These are phyloP conservation scores for Cryptus viduatorius DNA, from an alignment of 2,888 invertebrate genomes.

Conservation along the genomic window DNA sequence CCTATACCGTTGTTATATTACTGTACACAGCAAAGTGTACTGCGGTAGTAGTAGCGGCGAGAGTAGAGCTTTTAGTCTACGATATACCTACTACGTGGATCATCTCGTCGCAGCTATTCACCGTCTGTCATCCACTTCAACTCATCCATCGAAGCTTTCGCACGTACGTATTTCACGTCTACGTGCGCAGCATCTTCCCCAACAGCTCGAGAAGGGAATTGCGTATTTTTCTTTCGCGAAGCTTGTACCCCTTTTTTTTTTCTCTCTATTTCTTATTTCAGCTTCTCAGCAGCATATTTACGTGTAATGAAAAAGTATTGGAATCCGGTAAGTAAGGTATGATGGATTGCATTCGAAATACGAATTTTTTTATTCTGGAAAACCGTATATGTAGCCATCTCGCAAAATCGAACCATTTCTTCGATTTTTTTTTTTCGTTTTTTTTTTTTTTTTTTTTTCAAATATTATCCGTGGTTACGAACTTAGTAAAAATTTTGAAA, in stretches of 20 bases:
- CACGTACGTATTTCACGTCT: neutral
- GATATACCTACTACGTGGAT: slow-evolving; percentile 12
- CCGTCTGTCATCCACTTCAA: slow-evolving; percentile 29
- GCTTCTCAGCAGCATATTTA: neutral
- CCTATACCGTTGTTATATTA: slow-evolving; percentile 10
- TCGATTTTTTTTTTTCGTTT: no score
- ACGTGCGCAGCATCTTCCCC: neutral
- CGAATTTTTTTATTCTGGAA: no score
- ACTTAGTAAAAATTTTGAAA: no score
- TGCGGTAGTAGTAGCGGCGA: neutral
- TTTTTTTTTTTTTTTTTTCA: no score
- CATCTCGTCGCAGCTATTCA: slow-evolving; percentile 26
- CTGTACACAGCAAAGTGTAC: neutral
- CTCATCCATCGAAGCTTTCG: slow-evolving; percentile 17
- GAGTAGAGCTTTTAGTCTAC: slow-evolving; percentile 33
- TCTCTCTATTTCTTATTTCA: no score
- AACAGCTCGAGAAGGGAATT: neutral
- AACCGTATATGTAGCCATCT: no score
- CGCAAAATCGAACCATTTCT: no score
- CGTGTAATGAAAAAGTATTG: neutral
- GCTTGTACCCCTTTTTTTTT: neutral
- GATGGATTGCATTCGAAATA: no score
- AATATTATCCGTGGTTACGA: no score
- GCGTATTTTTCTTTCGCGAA: neutral
- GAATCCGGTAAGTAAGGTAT: no score